These are phyloP conservation scores for Sebastes nivosus DNA, from an alignment of 2,797 vertebrate genomes.

Conservation along the genomic window DNA sequence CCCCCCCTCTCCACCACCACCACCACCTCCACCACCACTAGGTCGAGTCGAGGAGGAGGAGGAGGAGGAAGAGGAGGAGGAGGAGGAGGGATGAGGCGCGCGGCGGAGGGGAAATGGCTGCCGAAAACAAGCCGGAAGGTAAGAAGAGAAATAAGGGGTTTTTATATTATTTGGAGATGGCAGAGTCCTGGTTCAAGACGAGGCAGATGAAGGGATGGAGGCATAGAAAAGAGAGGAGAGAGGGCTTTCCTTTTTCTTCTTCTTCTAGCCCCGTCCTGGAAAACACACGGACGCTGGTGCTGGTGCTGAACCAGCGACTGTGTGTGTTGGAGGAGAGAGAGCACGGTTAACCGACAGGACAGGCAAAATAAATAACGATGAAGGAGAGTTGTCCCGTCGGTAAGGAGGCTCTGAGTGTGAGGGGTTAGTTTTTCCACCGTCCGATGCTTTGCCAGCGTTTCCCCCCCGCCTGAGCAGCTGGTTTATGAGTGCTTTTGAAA, in stretches of 20 bases:
- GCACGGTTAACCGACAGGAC: conserved; percentile 62
- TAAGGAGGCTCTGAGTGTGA: conserved; percentile 25
- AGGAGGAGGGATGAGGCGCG: conserved; percentile 91
- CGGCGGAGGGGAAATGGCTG: conserved; percentile 98
- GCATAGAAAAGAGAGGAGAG: conserved; percentile 41
- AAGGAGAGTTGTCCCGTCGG: conserved; percentile 68
- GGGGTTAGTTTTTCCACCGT: conserved; percentile 39
- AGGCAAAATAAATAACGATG: conserved; percentile 58
- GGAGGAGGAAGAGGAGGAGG: conserved; percentile 82
- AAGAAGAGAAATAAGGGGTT: conserved; percentile 83
- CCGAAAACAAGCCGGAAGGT: conserved; percentile 99
- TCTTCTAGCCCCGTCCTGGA: conserved; percentile 72
- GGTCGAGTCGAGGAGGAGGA: conserved; percentile 92
- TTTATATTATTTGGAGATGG: conserved; percentile 62
- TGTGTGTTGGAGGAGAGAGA: conserved; percentile 27
- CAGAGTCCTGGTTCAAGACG: conserved; percentile 42
- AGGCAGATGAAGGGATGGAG: conserved; percentile 47
- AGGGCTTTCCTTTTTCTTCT: conserved; percentile 63
- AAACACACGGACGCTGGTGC: conserved; percentile 59
- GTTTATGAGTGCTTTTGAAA: conserved; percentile 42
- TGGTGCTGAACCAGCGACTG: conserved; percentile 78
- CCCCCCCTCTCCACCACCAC: conserved; percentile 44
- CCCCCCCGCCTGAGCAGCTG: conserved; percentile 27
- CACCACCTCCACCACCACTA: conserved; percentile 75
- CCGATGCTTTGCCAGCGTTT: conserved; percentile 30